Conservation (phyloP, 2,113 vertebrate species). For the Callaeas wilsoni region DNA sequence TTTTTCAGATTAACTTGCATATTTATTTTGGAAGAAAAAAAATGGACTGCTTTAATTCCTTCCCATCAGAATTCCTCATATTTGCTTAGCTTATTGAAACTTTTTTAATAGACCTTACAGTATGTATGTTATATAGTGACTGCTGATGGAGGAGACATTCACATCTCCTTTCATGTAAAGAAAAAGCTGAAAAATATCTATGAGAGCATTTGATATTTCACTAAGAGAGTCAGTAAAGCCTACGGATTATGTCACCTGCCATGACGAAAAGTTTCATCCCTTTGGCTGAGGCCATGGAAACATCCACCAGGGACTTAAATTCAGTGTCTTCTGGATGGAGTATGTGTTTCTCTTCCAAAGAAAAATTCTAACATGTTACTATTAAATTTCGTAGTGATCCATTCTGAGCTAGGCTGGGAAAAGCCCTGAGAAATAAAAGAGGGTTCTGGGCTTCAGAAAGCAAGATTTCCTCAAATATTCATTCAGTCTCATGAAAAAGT, state of each 20-base stretch:
- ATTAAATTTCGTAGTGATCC: background rate
- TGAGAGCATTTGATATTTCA: background rate
- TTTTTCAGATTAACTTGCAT: background rate
- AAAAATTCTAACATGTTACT: background rate
- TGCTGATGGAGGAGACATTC: background rate
- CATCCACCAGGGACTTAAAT: background rate
- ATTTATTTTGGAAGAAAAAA: conserved; percentile 44
- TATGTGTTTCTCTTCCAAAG: background rate
- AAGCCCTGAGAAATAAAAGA: background rate
- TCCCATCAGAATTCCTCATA: conserved; percentile 18
- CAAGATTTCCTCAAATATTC: background rate
- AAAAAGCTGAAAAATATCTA: background rate
- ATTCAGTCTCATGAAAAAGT: background rate
- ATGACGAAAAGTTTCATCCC: background rate
- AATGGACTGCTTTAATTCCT: background rate
- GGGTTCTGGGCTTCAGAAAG: background rate
- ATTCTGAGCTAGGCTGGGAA: background rate
- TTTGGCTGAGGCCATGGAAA: background rate
- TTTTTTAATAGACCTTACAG: background rate
- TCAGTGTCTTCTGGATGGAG: background rate
- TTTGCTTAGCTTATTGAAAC: conserved; percentile 18
- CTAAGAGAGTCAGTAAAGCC: background rate
- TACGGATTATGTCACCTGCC: background rate
- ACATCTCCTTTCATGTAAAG: background rate
- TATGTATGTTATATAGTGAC: background rate